A percentile compares a stretch with the other conserved stretches of the same genome.
phyloP scores from a whole-genome alignment of 2,888 invertebrate genomes.

The Lasioglossum villosulum region DNA sequence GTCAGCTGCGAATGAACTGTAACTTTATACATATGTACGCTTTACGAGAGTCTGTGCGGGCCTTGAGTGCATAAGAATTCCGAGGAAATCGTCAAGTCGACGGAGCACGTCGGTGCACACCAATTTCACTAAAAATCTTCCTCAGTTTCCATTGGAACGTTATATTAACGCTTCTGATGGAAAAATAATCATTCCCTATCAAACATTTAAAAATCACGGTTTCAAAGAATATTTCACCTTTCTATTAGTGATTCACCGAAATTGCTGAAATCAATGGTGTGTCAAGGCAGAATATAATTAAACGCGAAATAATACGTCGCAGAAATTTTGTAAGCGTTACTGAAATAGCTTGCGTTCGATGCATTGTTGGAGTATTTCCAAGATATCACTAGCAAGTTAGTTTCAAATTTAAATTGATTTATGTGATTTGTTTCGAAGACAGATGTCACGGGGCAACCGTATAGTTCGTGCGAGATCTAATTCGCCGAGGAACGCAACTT shows the following conservation, averaged over 20 bases:
- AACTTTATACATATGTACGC: constrained; percentile 35
- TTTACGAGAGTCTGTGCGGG: constrained; percentile 35
- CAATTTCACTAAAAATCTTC: constrained; percentile 17
- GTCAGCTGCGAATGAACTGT: constrained; percentile 53
- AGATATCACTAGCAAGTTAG: neutral
- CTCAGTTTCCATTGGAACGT: neutral
- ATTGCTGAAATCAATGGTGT: neutral
- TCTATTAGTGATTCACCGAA: neutral
- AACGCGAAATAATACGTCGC: neutral
- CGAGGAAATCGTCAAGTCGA: constrained; percentile 26
- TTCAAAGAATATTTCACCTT: neutral
- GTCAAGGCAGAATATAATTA: neutral
- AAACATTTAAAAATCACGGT: neutral
- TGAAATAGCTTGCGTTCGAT: neutral
- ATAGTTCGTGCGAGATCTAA: neutral
- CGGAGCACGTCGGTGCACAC: constrained; percentile 1
- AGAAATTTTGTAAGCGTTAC: neutral
- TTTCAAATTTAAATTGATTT: neutral
- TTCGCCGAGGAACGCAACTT: neutral
- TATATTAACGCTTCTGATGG: neutral
- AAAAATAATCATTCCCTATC: neutral
- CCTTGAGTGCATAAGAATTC: constrained; percentile 39
- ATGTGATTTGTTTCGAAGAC: neutral
- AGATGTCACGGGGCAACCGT: neutral
- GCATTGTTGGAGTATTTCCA: neutral